Evolutionary conservation across 2,113 vertebrate genomes (phyloP).

Genomic region (Axis porcinus): DNA sequence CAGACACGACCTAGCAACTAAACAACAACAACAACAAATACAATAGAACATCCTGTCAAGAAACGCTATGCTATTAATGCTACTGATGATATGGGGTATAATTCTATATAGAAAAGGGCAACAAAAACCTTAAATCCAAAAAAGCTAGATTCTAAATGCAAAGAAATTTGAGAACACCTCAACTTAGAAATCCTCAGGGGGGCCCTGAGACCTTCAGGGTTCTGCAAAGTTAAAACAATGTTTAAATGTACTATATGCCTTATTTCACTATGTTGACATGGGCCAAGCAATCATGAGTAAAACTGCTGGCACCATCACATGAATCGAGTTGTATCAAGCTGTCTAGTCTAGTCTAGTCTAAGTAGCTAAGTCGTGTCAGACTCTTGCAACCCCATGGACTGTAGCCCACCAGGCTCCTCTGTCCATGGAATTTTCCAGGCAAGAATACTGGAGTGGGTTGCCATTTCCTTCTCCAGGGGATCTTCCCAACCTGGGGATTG

Average conservation of each 20-base stretch:
- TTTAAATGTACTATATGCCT: background rate
- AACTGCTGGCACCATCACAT: background rate
- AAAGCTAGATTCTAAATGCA: background rate
- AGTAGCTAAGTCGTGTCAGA: background rate
- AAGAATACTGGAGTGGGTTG: background rate
- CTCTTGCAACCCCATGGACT: background rate
- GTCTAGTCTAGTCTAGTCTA: background rate
- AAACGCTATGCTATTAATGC: background rate
- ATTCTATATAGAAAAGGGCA: background rate
- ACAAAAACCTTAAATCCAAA: background rate
- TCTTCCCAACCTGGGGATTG: background rate
- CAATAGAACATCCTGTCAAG: background rate
- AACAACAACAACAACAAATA: background rate
- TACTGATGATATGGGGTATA: background rate
- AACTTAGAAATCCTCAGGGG: background rate
- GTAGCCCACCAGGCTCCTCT: background rate
- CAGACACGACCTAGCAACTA: fast-evolving
- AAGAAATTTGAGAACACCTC: background rate
- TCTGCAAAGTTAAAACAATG: background rate
- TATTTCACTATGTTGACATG: background rate
- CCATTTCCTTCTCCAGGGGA: background rate
- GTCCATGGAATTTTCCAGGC: background rate
- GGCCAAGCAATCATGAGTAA: background rate
- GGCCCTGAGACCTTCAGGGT: background rate
- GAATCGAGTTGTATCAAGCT: background rate